Evolutionary conservation across 2,888 invertebrate species (phyloP), one percentile per base, ranked within the genome.

Genomic region (Drosophila anomelani): DNA sequence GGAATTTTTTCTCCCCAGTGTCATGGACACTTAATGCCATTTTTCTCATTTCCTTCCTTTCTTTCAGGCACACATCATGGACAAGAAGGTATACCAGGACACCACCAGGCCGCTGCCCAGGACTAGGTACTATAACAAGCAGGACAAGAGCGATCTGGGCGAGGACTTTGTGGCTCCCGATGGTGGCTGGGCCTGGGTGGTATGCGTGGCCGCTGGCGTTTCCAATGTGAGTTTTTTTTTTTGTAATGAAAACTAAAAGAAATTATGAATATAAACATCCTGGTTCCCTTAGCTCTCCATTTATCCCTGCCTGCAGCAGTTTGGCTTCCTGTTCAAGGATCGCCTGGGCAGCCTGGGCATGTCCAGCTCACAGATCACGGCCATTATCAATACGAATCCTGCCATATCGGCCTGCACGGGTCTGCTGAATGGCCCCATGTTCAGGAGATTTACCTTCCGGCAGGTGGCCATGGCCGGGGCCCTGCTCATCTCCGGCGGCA

Each of bases 141-240:
- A 79, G 13, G 91, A 92, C 70, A 92, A 92, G 71, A 91, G 90
- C 43, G 91, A 92, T 79, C 77, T 92, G 53, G 92, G 92, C 15
- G 88, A 93, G 9, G 94, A 94, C 60, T 96, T 95, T 81, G 92
- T 94, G 51, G 94, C 96, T 1, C 96, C 96, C 0, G 96, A 96
- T 90, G 96, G 96, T 6, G 96, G 96, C 0, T 96, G 96, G 96
- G 92, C 92, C 0, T 96, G 96, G 96, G 93, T 96, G 90, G 94
- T 96, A 23, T 94, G 96, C 36, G 85, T 96, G 8, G 96, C 96
- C 6, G 95, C 95, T 55, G 96, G 96, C 79, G 93, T 95, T 83
- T 95, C 95, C 59, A 96, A 96, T 90, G 96, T 96, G 93, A 94
- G 95, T 94, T 15, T 94, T 8, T 3, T 2, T 23, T 23, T 23